Base-by-base conservation (phyloP, 1,140 invertebrate genomes). In the Chymomyza costata region DNA sequence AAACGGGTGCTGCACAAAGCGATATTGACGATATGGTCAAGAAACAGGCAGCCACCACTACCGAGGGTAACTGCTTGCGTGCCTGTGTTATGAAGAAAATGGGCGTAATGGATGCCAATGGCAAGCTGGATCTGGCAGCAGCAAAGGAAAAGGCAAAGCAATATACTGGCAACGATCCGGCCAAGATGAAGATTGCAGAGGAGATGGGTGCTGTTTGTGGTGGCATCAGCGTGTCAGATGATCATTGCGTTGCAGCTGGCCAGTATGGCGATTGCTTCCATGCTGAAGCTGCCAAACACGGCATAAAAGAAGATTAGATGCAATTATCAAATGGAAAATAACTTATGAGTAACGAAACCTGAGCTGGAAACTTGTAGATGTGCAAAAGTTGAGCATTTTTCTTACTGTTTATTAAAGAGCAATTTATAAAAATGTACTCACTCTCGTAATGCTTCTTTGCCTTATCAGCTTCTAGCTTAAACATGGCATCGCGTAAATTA, bases 51-150 rank as follows among this genome's bases (percentile, higher is more conserved):
- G 55, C 69, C 16, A 8, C 45, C 8, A 63, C 54, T 1, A 57
- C 66, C 5, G 57, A 69, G 30, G 57, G 44, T 2, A 81, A 82
- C 40, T 81, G 74, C 43, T 15, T 81, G 37, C 61, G 74, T 3
- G 53, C 76, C 49, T 81, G 74, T 31, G 48, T 81, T 7, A 82
- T 81, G 69, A 81, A 81, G 15, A 69, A 30, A n/a, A 56, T 62
- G 10, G 44, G 50, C 0, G 1, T 81, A 6, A 3, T 81, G 1
- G 25, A 21, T 14, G 57, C 16, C 11, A 49, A 51, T 19, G 76
- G 76, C 5, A 81, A 81, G 18, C 28, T 81, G 35, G 69, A 74
- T 3, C 39, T 8, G 11, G 32, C 28, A 0, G 53, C 54, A 8
- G 60, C 21, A 2, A 59, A 39, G 0, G 78, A 68, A 15, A 81